Base-by-base conservation (phyloP, 2,888 invertebrate species). In the Mimumesa dahlbomi region DNA sequence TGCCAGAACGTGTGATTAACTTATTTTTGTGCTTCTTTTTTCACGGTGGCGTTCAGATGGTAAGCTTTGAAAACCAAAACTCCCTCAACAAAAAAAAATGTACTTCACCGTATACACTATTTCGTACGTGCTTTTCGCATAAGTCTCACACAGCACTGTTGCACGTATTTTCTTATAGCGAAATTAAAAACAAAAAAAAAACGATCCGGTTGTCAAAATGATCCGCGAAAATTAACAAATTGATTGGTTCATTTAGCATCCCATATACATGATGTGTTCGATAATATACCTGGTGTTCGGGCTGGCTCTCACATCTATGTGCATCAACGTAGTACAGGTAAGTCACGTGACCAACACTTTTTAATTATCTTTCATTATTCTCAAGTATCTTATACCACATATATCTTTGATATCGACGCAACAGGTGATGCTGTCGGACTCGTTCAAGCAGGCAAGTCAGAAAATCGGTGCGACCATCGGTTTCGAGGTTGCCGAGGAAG, bases 211-310 rank as follows among this genome's bases (percentile, higher is more conserved):
- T 11, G 50, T 52, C 14, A 61, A 25, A 63, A 49, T 45, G 29
- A 65, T 43, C 18, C 42, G 43, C 53, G 43, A 48, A 71, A 49
- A 58, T 56, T 78, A 82, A 78, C 59, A 64, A 42, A 75, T 66
- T 65, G 19, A 75, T 78, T 73, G 50, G 58, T 79, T 75, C 85
- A 90, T 91, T 6, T 90, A 93, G 88, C 95, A 97, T 90, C 97
- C 97, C 0, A 93, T 94, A 89, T 94, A 93, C 83, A 96, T 98
- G 94, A 95, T 98, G 92, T 93, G 95, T 58, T 96, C 97, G 34
- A 97, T 98, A 82, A 92, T 98, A 46, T 98, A 99, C 87, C 91
- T 99, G 59, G 94, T 98, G 18, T 96, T 99, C 83, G 99, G 99
- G 5, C 91, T 99, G 66, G 97, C 98, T 0, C 91, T 99, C 16